Evolutionary conservation across 2,113 vertebrate genomes (phyloP), one percentile per base, ranked within the genome.

Genomic region (Apodemus speciosus): DNA sequence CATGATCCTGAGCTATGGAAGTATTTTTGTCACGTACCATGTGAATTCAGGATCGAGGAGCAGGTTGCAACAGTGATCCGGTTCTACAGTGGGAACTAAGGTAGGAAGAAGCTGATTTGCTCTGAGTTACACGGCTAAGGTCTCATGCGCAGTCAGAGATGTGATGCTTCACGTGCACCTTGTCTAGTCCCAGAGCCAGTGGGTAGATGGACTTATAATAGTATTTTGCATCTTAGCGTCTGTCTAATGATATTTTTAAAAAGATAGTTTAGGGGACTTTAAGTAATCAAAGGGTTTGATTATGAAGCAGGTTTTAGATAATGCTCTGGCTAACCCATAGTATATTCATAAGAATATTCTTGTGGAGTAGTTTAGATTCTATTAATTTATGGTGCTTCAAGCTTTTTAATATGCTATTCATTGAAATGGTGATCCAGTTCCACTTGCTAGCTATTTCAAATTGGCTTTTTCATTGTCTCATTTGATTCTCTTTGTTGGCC

Each of bases 401-500:
- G 92, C 71, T 92, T 91, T 86, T 95, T 79, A 92, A 91, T 80
- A 83, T 68, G 46, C 71, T 92, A 27, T 96, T 95, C 94, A 93
- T 89, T 89, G 68, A 96, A 89, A 89, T 8, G 9, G 77, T 25
- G 92, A 96, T 81, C 90, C 80, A 92, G 62, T 91, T 94, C 84
- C 40, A 62, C 76, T 81, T 53, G 66, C 89, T 85, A 53, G 95
- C 84, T 85, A 83, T 64, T 89, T 88, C 69, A 96, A 96, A 97
- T 96, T 94, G 87, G 71, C 73, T 88, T 97, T 93, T 90, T 93
- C 90, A 85, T 95, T 88, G 91, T 96, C 92, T 95, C 75, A 58
- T 95, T 92, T 68, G 85, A 73, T 94, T 95, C 91, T 89, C 95
- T 96, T 97, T 96, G 89, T 95, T 88, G 73, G 86, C 89, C 86